phyloP scores from a whole-genome alignment of 2,797 vertebrate species.

The Brachyalestes nurse region DNA sequence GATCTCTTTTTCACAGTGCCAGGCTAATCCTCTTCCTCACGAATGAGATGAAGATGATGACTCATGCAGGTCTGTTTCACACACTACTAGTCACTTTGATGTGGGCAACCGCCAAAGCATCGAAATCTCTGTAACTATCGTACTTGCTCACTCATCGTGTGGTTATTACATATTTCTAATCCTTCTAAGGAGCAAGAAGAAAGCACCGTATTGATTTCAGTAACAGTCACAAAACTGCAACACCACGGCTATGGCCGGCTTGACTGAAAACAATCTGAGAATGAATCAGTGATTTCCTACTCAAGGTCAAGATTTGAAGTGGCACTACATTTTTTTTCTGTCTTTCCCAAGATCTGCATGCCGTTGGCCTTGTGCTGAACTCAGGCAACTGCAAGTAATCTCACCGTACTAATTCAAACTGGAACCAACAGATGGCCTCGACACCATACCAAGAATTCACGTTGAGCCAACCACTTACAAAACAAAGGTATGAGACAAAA shows the following conservation, averaged over 20 bases:
- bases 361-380: not conserved
- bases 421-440: constrained; percentile 12
- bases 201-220: not conserved
- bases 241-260: not conserved
- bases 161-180: constrained; percentile 4
- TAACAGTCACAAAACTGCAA: not conserved
- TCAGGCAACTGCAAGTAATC: not conserved
- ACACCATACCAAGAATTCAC: not conserved
- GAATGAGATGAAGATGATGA: constrained; percentile 63
- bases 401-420: constrained; percentile 2
- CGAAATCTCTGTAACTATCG: constrained; percentile 59
- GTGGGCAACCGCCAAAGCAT: constrained; percentile 66
- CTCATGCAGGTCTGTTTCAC: constrained; percentile 73
- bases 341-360: constrained; percentile 34
- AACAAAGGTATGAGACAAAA: constrained; percentile 3
- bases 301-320: not conserved
- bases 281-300: not conserved
- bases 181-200: constrained; percentile 32
- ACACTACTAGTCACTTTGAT: constrained; percentile 73
- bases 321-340: not conserved
- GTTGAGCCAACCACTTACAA: constrained; percentile 1
- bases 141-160: constrained; percentile 51
- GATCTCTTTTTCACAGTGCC: not conserved
- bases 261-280: too few species aligned
- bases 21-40: constrained; percentile 48